Evolutionary conservation across 2,797 vertebrate genomes (phyloP), one percentile per base, ranked within the genome.

Genomic region (Gambelia wislizenii): DNA sequence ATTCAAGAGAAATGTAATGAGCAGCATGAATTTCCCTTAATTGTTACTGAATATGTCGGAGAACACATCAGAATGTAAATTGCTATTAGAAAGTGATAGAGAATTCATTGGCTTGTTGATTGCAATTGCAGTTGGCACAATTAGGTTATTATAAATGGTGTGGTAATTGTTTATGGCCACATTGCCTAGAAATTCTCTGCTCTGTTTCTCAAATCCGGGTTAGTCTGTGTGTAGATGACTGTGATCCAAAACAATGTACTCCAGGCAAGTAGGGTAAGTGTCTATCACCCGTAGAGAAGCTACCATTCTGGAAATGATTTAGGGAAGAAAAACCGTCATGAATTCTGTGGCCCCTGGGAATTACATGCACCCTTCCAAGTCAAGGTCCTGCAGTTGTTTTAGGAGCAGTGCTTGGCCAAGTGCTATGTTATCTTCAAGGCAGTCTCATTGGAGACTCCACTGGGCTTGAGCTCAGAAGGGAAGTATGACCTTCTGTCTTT

Each of bases 1-100:
- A 80, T 93, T 91, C 18, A 67, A 3, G 44, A 79, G 69, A 87
- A 67, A 89, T 76, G 81, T 92, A 81, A 80, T 90, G 77, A 89
- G 72, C 77, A 72, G 80, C 39, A n/a, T 1, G 18, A 33, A 39
- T 91, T 84, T 81, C 87, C 72, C 87, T 92, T 87, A 18, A 20
- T 39, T 89, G 61, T 88, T 14, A 27, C 16, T 70, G 27, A 18
- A 54, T 0, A 0, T 36, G 2, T 76, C 8, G 80, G 75, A 88
- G 70, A 87, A 16, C 33, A 20, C 67, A 54, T 69, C 49, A 0
- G 0, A 84, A 59, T 88, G 5, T 75, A 84, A 85, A 49, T 85
- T 83, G 16, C 79, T 90, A 42, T 13, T 64, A 84, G 77, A 72
- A 85, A 69, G 2, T 83, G 30, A 52, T 4, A 0, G 36, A 4